Base-by-base conservation (phyloP, 2,888 invertebrate species). In the Carterocephalus palaemon region DNA sequence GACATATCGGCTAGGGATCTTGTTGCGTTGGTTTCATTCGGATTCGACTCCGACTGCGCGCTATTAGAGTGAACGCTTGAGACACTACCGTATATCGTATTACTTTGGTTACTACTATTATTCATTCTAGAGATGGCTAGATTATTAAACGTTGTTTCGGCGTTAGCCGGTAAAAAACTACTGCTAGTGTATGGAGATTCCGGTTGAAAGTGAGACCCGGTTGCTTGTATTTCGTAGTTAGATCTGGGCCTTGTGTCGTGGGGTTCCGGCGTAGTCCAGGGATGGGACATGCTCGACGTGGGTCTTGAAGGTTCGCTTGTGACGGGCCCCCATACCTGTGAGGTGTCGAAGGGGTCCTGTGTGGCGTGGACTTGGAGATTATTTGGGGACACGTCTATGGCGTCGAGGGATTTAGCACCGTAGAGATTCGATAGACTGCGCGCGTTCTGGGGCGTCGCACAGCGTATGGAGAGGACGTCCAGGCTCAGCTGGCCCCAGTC, bases 361-460 rank as follows among this genome's bases (percentile, higher is more conserved):
- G 64, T 68, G 4, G 52, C 46, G 9, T 54, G 53, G 29, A 58
- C 31, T 46, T 39, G 54, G n/a, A 52, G 34, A 39, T 36, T 50
- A 2, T 59, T 46, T 3, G 53, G 57, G 3, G 49, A 38, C 37
- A 64, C 51, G 4, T 75, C 60, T 3, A 85, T 58, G 36, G 75
- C 80, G 43, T 86, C 85, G 52, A 86, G 55, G 2, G 86, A 86
- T 53, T 78, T 84, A 48, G 84, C 79, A 54, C 78, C 79, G 43
- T 75, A 75, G 7, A 85, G 67, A 50, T 69, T 75, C 1, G 67
- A 45, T 37, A 62, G 62, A 8, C 46, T 67, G 38, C 65, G 73
- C 1, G 59, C 46, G 46, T 55, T 56, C 43, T 60, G 64, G 0
- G 68, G 52, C 39, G 59, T 67, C 2, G 67, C 55, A 1, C 69